Conservation (phyloP, 37 sponge, comb jelly and placozoan species). For the Bolinopsis microptera region DNA sequence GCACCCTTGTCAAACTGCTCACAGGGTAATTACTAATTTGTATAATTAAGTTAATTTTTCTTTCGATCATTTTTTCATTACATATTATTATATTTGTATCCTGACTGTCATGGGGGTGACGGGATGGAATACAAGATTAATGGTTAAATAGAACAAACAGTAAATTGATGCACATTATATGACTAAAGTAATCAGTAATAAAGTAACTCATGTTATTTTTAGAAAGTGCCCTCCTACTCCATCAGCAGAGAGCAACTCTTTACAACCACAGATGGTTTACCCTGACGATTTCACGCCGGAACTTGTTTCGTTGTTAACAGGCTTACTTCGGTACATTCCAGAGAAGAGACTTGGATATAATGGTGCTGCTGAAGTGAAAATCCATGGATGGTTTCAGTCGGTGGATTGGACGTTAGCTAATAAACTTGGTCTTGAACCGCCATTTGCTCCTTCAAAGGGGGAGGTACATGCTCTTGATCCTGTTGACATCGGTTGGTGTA, state of each 20-base stretch:
- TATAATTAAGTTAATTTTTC: neutral
- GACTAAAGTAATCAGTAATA: no score
- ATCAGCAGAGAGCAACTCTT: neutral
- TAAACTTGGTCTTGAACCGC: neutral
- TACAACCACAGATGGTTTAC: neutral
- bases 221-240: neutral
- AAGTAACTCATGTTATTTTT: neutral
- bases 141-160: no score
- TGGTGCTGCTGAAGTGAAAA: slow-evolving; percentile 79
- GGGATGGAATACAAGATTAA: no score
- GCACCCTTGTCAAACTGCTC: neutral
- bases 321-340: neutral
- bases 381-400: slow-evolving; percentile 70
- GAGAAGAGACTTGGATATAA: neutral
- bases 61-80: neutral
- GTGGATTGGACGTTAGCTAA: slow-evolving; percentile 70
- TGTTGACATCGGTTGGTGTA: neutral
- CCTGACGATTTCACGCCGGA: neutral
- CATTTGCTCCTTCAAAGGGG: neutral
- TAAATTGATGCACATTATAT: no score
- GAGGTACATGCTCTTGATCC: slow-evolving; percentile 11
- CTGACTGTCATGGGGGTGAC: no score
- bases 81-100: no score
- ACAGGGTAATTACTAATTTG: slow-evolving; percentile 12
- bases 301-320: neutral